Base-by-base conservation (phyloP, 1,140 invertebrate genomes). In the Drosophila azteca region DNA sequence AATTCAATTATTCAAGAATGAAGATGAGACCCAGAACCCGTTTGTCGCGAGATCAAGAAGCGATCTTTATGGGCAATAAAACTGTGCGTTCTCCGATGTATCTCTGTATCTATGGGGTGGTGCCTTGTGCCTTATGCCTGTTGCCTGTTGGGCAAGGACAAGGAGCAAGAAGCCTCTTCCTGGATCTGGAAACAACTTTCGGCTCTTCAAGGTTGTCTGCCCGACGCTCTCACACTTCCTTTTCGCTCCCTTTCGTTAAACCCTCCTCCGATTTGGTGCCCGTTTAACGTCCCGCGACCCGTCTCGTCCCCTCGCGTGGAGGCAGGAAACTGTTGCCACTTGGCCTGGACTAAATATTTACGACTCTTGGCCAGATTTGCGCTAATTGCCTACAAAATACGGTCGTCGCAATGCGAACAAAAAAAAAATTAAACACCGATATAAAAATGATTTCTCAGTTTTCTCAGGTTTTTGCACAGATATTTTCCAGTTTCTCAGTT, bases 341-440 rank as follows among this genome's bases (percentile, higher is more conserved):
- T 35, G 29, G 29, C 41, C 26, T 57, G 31, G 35, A 50, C 65
- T 35, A 69, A 70, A 50, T 50, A 35, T 75, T 59, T 54, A 57
- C 69, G 51, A 35, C 69, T 64, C 31, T 73, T 52, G 46, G 52
- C 59, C 69, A 73, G 69, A 64, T 73, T 73, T 49, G 61, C 71
- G 54, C 71, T 75, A 74, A 75, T 75, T 75, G 71, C 61, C 39
- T 58, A 74, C 70, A 52, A 74, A 73, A 73, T 70, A 51, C 67
- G 8, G 31, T 31, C 29, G 29, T 31, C 29, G 2, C 29, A 31
- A 8, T 31, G 35, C 64, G 39, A 20, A 35, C 45, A 43, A 65
- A 65, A 65, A 41, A 63, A 49, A 39, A 63, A 29, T 3, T 45
- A 48, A 63, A 29, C 6, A 57, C 31, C 50, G 71, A 59, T 58